These are phyloP conservation scores for Tenebrio molitor DNA, from an alignment of 1,140 invertebrate species.

Conservation along the genomic window DNA sequence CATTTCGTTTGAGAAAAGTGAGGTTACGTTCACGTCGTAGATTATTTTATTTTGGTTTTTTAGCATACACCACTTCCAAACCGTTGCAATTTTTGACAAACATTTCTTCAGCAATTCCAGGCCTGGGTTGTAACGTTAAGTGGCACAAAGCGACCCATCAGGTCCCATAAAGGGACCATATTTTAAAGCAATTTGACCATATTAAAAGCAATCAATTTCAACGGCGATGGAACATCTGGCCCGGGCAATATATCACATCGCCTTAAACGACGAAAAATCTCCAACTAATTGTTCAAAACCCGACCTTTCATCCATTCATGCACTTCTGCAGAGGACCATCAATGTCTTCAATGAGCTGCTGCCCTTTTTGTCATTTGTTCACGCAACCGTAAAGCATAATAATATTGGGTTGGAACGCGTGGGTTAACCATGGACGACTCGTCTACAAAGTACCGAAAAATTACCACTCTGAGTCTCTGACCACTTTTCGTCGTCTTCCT, in stretches of 20 bases:
- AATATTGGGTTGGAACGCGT: conserved; percentile 23
- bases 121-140: background rate
- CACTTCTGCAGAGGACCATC: conserved; percentile 33
- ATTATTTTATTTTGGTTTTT: too few relatives aligned
- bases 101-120: too few relatives aligned
- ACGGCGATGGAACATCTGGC: conserved; percentile 51
- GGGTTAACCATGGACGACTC: conserved; percentile 10
- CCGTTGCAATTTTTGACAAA: too few relatives aligned
- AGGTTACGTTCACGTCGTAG: too few relatives aligned
- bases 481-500: too few relatives aligned
- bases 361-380: conserved; percentile 54
- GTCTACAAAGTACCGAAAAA: too few relatives aligned
- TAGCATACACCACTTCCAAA: too few relatives aligned
- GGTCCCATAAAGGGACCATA: conserved; percentile 54
- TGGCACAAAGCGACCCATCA: background rate
- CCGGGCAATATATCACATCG: conserved; percentile 59
- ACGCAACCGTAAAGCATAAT: conserved; percentile 55
- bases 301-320: conserved; percentile 53
- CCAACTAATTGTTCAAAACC: conserved; percentile 61
- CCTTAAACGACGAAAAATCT: conserved; percentile 63
- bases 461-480: too few relatives aligned
- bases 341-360: conserved; percentile 51
- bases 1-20: too few relatives aligned
- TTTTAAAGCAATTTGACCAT: conserved; percentile 66
- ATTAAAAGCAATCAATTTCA: conserved; percentile 62